phyloP scores from a whole-genome alignment of 2,888 invertebrate genomes.

The Deilephila porcellus region DNA sequence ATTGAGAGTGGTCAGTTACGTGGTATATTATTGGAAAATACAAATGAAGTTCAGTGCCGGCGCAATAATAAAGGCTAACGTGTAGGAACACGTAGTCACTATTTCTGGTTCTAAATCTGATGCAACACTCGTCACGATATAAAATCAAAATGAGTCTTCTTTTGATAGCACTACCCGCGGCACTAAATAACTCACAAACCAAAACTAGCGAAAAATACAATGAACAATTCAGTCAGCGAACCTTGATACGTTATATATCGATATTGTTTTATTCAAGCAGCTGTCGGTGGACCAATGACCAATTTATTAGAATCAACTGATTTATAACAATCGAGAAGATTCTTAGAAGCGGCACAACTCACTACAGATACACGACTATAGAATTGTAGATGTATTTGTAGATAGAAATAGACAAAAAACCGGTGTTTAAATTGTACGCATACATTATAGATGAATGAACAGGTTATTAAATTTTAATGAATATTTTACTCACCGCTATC shows the following conservation, averaged over 20 bases:
- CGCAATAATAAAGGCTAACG: constrained; percentile 6
- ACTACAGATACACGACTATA: not conserved
- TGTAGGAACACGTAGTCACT: not conserved
- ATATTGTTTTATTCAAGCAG: not conserved
- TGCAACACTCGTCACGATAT: not conserved
- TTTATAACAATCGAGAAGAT: not conserved
- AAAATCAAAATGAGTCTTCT: not conserved
- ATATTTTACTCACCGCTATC: constrained; percentile 77
- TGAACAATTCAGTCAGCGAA: not conserved
- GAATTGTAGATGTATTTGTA: not conserved
- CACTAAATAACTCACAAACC: not conserved
- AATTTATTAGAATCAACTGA: not conserved
- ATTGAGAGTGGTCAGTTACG: constrained; percentile 29
- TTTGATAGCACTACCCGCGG: not conserved
- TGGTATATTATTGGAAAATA: constrained; percentile 4
- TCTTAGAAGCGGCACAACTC: not conserved
- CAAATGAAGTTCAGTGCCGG: not conserved
- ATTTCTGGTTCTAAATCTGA: not conserved
- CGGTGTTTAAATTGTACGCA: not conserved
- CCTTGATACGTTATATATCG: not conserved
- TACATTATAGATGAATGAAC: constrained; percentile 9
- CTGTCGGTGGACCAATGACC: not conserved
- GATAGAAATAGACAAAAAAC: not conserved
- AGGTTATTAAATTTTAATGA: constrained; percentile 1
- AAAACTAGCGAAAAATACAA: too few relatives aligned